Evolutionary conservation across 2,797 vertebrate genomes (phyloP).

Genomic region (Rhabdophis nuchalis): DNA sequence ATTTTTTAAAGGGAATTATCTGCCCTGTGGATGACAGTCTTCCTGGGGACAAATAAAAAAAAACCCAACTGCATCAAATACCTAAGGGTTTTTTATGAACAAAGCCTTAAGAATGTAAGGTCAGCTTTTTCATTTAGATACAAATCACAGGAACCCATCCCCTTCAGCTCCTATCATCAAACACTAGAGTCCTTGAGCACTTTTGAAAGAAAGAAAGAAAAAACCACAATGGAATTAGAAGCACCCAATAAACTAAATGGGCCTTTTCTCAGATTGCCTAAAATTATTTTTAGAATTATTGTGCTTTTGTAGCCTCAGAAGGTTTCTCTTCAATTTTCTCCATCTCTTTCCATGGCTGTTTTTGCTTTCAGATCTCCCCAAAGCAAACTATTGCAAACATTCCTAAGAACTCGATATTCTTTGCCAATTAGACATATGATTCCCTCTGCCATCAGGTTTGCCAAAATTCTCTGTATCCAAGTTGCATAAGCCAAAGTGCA

Average conservation of each 20-base stretch:
- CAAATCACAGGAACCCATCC: background rate
- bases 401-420: background rate
- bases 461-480: background rate
- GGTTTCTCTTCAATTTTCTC: background rate
- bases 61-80: background rate
- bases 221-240: background rate
- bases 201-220: constrained; percentile 12
- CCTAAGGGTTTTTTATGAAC: background rate
- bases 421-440: background rate
- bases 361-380: background rate
- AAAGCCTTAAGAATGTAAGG: background rate
- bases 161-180: background rate
- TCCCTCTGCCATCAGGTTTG: background rate
- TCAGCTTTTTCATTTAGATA: background rate
- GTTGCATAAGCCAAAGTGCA: background rate
- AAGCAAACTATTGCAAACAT: background rate
- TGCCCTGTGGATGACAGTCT: background rate
- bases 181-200: background rate
- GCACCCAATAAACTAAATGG: constrained; percentile 16
- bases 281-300: background rate
- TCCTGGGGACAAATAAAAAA: background rate
- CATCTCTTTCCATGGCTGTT: background rate
- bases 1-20: background rate
- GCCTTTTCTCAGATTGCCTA: constrained; percentile 3
- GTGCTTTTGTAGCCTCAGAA: background rate